Percentiles rank a stretch among this genome's conserved stretches.
Conservation (phyloP, 2,888 invertebrate genomes). For the Resseliella maxima region DNA sequence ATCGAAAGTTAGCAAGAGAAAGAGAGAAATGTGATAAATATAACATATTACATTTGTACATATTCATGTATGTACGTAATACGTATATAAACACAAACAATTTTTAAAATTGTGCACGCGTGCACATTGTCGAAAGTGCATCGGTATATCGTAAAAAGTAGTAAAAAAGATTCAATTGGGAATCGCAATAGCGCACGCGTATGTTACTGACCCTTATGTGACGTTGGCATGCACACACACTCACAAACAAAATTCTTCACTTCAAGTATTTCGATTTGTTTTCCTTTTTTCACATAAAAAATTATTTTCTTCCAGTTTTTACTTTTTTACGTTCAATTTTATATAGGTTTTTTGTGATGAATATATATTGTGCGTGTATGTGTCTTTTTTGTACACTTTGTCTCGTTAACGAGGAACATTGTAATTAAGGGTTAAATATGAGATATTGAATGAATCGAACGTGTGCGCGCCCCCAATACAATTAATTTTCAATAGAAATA, state of each 20-base stretch:
- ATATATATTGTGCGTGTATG: background rate
- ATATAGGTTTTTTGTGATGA: too few relatives aligned
- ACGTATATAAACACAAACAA: too few relatives aligned
- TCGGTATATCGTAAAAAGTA: background rate
- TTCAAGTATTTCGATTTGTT: background rate
- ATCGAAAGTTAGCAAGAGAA: too few relatives aligned
- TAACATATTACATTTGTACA: too few relatives aligned
- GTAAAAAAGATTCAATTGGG: background rate
- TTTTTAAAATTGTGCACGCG: conserved; percentile 18
- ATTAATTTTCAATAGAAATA: background rate
- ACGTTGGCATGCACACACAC: background rate
- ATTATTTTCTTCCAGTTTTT: background rate
- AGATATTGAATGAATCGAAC: background rate
- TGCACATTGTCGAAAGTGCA: conserved; percentile 13
- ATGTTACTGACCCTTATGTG: background rate
- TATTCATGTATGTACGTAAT: too few relatives aligned
- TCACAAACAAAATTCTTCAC: background rate
- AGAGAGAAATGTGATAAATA: too few relatives aligned
- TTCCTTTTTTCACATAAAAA: background rate
- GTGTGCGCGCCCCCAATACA: background rate
- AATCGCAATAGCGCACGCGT: conserved; percentile 35
- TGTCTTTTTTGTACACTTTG: too few relatives aligned
- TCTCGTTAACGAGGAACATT: background rate
- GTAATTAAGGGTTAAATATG: conserved; percentile 31
- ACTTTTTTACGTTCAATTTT: too few relatives aligned